Percentiles rank a stretch among this genome's conserved stretches.
Conservation (phyloP, 2,888 invertebrate species). For the Flexamia atlantica region DNA sequence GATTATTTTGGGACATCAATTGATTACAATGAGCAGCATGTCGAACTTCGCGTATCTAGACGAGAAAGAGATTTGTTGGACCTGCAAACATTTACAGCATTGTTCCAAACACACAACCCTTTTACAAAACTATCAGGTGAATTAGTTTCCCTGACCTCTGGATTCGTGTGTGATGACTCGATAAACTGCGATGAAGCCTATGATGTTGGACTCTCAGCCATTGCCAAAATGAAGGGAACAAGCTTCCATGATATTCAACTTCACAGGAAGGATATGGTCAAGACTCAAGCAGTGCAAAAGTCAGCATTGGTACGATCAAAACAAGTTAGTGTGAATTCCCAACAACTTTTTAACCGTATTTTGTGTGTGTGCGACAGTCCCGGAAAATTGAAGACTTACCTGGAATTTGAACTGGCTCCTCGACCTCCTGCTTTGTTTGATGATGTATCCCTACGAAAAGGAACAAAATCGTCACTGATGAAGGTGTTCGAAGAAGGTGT, state of each 20-base stretch:
- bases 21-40: slow-evolving; percentile 2
- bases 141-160: slow-evolving; percentile 5
- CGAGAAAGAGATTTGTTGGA: neutral
- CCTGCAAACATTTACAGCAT: neutral
- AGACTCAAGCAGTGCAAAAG: slow-evolving; percentile 6
- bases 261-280: slow-evolving; percentile 44
- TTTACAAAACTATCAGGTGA: slow-evolving; percentile 14
- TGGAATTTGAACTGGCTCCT: slow-evolving; percentile 29
- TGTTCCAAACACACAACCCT: neutral
- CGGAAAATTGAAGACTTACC: slow-evolving; percentile 9
- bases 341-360: slow-evolving; percentile 43
- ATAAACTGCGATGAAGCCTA: slow-evolving; percentile 48
- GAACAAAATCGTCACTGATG: slow-evolving; percentile 35
- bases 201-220: neutral
- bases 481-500: slow-evolving; percentile 28
- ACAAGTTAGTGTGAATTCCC: slow-evolving; percentile 18
- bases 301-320: neutral
- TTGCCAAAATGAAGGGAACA: slow-evolving; percentile 21
- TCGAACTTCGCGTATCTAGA: slow-evolving; percentile 3
- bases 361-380: slow-evolving; percentile 47
- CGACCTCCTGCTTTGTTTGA: slow-evolving; percentile 32
- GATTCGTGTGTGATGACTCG: slow-evolving; percentile 11
- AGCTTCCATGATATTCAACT: neutral
- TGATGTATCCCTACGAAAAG: slow-evolving; percentile 34
- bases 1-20: slow-evolving; percentile 10